Evolutionary conservation across 2,797 vertebrate species (phyloP).

Genomic region (Fratercula arctica): DNA sequence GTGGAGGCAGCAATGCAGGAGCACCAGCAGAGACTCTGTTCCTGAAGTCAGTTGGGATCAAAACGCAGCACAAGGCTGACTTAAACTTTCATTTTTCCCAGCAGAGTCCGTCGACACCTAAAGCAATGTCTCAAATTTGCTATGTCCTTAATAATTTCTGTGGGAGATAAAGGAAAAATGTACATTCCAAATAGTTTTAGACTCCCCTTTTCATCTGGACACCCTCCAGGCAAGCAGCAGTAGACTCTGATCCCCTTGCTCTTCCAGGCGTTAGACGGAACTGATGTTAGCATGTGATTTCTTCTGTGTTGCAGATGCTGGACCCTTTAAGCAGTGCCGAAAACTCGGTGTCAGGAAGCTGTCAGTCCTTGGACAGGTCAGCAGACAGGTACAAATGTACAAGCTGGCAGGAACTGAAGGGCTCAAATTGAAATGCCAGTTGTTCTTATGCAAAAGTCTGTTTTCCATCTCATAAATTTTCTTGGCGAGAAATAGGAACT

Average conservation of each 20-base stretch:
- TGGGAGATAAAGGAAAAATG: not conserved
- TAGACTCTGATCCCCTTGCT: not conserved
- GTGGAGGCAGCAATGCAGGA: constrained; percentile 21
- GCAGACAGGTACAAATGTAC: constrained; percentile 87
- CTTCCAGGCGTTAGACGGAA: not conserved
- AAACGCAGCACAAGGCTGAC: not conserved
- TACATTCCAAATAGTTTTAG: not conserved
- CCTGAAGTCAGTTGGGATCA: not conserved
- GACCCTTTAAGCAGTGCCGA: constrained; percentile 96
- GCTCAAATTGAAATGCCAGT: not conserved
- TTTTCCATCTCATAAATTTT: not conserved
- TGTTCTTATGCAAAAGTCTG: not conserved
- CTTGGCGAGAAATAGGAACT: not conserved
- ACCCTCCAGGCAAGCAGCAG: not conserved
- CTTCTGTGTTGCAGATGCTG: constrained; percentile 82
- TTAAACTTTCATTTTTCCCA: not conserved
- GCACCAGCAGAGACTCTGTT: not conserved
- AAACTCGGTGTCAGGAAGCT: constrained; percentile 95
- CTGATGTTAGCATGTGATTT: not conserved
- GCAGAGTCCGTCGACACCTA: not conserved
- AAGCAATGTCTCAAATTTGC: not conserved
- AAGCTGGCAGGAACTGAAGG: not conserved
- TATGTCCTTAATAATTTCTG: not conserved
- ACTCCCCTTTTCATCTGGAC: not conserved
- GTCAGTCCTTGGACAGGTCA: constrained; percentile 95